phyloP scores from a whole-genome alignment of 2,113 vertebrate species.

The Notarius quadriscutis region DNA sequence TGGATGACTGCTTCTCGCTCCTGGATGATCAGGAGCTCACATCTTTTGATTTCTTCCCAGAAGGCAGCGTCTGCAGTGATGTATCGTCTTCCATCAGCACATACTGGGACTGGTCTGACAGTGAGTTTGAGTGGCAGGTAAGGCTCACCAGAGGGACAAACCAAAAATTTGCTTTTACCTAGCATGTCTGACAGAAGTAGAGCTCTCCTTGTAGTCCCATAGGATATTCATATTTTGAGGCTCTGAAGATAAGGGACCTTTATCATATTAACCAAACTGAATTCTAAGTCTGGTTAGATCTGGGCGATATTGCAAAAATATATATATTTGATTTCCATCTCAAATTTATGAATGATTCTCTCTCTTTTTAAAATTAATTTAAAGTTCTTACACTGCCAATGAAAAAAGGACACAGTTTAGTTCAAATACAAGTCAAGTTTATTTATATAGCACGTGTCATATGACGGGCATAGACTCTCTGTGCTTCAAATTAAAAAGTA shows the following conservation, averaged over 20 bases:
- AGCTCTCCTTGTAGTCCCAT: background rate
- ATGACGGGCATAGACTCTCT: no score
- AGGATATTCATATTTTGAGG: background rate
- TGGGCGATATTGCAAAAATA: background rate
- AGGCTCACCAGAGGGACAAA: slow-evolving; percentile 32
- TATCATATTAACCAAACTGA: background rate
- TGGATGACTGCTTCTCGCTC: slow-evolving; percentile 95
- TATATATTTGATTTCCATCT: no score
- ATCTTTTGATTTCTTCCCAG: slow-evolving; percentile 94
- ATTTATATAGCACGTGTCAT: no score
- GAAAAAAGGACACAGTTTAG: no score
- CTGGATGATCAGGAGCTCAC: slow-evolving; percentile 96
- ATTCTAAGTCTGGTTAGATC: background rate
- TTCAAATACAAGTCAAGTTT: no score
- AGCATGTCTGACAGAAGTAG: background rate
- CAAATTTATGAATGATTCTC: no score
- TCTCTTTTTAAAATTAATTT: no score
- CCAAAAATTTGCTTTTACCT: background rate
- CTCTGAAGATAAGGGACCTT: background rate
- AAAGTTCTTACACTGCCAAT: no score
- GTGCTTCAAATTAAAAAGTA: no score
- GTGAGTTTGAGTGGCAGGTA: slow-evolving; percentile 99
- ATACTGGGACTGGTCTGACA: slow-evolving; percentile 99
- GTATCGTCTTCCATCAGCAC: slow-evolving; percentile 99
- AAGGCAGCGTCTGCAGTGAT: slow-evolving; percentile 97